Percentiles rank a stretch among this genome's conserved stretches.
Conservation (phyloP, 2,888 invertebrate species). For the Acleris holmiana region DNA sequence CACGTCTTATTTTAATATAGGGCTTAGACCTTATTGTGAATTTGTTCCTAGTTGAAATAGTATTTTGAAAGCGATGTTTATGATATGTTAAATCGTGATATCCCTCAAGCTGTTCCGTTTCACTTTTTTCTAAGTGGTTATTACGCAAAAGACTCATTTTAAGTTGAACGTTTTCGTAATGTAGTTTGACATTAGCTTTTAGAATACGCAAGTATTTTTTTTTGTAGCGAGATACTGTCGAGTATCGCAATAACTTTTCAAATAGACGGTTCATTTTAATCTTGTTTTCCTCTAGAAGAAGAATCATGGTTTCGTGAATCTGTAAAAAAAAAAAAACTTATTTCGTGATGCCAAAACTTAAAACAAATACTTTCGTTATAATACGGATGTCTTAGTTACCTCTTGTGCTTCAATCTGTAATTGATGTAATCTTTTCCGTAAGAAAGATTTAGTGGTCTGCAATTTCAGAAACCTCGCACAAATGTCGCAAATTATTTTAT, state of each 20-base stretch:
- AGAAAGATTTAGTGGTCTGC: slow-evolving; percentile 50
- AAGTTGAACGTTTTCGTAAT: slow-evolving; percentile 56
- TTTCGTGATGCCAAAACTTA: not conserved
- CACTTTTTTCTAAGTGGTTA: not conserved
- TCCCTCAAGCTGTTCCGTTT: not conserved
- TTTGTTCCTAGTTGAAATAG: not conserved
- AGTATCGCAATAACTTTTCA: slow-evolving; percentile 46
- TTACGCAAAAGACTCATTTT: slow-evolving; percentile 43
- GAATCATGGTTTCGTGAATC: slow-evolving; percentile 50
- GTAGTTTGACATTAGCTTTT: slow-evolving; percentile 51
- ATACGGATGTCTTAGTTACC: slow-evolving; percentile 33
- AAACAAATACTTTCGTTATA: not conserved
- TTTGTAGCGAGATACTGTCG: slow-evolving; percentile 45
- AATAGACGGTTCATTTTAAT: slow-evolving; percentile 47
- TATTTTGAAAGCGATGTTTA: not conserved
- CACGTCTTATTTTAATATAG: slow-evolving; percentile 1
- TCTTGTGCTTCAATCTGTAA: slow-evolving; percentile 54
- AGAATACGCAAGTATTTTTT: slow-evolving; percentile 53
- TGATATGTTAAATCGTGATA: not conserved
- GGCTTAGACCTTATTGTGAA: not conserved
- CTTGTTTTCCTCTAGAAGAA: slow-evolving; percentile 51
- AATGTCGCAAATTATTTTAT: slow-evolving; percentile 55
- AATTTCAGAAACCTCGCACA: slow-evolving; percentile 55
- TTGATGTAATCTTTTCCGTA: slow-evolving; percentile 59
- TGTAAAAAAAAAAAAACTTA: slow-evolving; percentile 40